A percentile compares a stretch with the other conserved stretches of the same genome.
phyloP scores from a whole-genome alignment of 2,797 vertebrate species.

The Okamejei kenojei region DNA sequence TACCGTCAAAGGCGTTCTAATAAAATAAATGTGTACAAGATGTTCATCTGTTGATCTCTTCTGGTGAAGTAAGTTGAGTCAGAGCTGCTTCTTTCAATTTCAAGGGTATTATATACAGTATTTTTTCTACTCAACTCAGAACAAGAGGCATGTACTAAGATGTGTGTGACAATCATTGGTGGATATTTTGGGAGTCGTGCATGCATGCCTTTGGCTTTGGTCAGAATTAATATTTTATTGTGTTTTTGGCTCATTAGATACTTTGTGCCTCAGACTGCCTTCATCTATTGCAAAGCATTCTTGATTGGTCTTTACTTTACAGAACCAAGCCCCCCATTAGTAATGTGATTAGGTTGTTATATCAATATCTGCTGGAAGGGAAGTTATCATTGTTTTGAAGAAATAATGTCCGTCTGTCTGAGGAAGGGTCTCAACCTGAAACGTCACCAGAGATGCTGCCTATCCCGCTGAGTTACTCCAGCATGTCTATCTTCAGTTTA shows the following conservation, averaged over 20 bases:
- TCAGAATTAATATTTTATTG: not conserved
- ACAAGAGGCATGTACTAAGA: not conserved
- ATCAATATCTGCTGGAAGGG: not conserved
- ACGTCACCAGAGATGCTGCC: too few species aligned
- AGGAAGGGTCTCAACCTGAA: too few species aligned
- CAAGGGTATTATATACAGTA: not conserved
- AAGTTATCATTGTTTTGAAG: not conserved
- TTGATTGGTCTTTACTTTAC: too few species aligned
- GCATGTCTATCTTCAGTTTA: too few species aligned
- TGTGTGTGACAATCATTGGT: slow-evolving; percentile 1
- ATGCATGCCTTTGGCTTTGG: not conserved
- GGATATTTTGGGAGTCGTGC: slow-evolving; percentile 12
- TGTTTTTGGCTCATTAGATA: slow-evolving; percentile 1
- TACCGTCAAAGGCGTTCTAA: not conserved
- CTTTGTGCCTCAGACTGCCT: not conserved
- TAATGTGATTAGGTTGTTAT: not conserved
- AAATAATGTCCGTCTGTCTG: too few species aligned
- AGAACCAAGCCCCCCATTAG: not conserved
- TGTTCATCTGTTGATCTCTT: slow-evolving; percentile 19
- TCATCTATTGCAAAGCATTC: not conserved
- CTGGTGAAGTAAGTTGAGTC: not conserved
- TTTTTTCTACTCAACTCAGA: slow-evolving; percentile 1
- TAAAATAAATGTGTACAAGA: slow-evolving; percentile 5
- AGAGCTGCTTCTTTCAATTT: not conserved
- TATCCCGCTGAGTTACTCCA: too few species aligned